Conservation (phyloP, 2,888 invertebrate species). For the Meta bourneti region DNA sequence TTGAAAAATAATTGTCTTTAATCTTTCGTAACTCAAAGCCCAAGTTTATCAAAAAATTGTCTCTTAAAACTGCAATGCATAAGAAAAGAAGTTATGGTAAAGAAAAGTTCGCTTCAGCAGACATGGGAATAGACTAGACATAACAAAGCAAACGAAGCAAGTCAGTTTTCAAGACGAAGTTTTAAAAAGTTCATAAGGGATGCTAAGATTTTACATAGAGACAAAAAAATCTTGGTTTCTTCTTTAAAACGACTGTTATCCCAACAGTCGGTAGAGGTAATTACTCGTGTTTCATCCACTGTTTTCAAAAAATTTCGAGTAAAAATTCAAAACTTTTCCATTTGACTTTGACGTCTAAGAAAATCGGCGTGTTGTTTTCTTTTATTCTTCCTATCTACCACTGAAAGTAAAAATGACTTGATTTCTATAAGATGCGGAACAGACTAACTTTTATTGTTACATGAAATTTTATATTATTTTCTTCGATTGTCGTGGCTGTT, state of each 20-base stretch:
- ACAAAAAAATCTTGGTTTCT: neutral
- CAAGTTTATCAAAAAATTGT: too few relatives aligned
- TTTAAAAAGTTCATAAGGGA: neutral
- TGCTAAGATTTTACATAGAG: neutral
- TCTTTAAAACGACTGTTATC: neutral
- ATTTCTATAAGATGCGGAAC: neutral
- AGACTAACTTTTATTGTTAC: neutral
- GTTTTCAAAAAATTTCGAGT: neutral
- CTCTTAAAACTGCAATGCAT: neutral
- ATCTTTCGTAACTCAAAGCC: too few relatives aligned
- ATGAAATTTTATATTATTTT: neutral
- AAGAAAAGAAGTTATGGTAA: neutral
- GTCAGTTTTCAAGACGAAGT: neutral
- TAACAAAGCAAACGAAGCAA: neutral
- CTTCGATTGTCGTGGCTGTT: neutral
- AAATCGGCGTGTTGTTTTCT: neutral
- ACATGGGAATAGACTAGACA: neutral
- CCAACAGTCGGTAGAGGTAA: neutral
- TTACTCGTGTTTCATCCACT: neutral
- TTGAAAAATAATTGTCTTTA: too few relatives aligned
- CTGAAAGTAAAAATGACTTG: neutral
- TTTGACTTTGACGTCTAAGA: neutral
- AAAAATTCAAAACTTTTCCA: neutral
- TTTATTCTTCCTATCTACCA: neutral
- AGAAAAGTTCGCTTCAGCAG: neutral